Percentiles rank a stretch among this genome's conserved stretches.
These are phyloP conservation scores for Rousettus leschenaultii DNA, from an alignment of 2,113 vertebrate species.

Conservation along the genomic window DNA sequence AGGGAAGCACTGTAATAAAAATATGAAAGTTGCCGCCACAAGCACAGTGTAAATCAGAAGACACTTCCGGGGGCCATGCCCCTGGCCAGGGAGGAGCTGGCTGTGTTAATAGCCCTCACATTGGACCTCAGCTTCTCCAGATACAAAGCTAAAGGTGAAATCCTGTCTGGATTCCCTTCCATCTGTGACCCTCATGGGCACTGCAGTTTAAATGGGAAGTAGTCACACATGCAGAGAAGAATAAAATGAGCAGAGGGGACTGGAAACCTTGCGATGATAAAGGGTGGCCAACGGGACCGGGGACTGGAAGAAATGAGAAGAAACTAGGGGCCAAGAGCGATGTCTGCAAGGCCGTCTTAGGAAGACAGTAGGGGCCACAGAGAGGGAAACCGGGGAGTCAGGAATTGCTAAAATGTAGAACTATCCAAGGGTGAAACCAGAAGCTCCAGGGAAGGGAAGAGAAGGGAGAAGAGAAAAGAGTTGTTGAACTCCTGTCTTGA, in stretches of 20 bases:
- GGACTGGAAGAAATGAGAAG: not conserved
- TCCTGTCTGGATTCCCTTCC: not conserved
- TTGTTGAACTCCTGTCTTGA: no score
- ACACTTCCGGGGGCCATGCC: accelerated
- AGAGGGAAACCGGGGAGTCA: not conserved
- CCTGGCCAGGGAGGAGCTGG: not conserved
- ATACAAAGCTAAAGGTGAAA: not conserved
- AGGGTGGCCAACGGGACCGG: no score
- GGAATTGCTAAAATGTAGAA: not conserved
- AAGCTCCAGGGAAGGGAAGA: not conserved
- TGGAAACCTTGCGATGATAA: not conserved
- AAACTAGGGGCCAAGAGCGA: not conserved
- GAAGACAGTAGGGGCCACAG: not conserved
- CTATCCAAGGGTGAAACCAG: not conserved
- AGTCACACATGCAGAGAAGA: not conserved
- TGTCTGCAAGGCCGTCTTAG: not conserved
- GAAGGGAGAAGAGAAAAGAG: not conserved
- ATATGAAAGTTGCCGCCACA: not conserved
- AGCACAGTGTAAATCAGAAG: not conserved
- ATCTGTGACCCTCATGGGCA: not conserved
- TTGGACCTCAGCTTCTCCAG: not conserved
- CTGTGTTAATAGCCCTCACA: not conserved
- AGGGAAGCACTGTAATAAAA: not conserved
- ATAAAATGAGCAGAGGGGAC: not conserved
- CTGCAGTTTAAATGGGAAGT: not conserved